These are phyloP conservation scores for Yponomeuta evonymella DNA, from an alignment of 2,888 invertebrate genomes.

Conservation along the genomic window DNA sequence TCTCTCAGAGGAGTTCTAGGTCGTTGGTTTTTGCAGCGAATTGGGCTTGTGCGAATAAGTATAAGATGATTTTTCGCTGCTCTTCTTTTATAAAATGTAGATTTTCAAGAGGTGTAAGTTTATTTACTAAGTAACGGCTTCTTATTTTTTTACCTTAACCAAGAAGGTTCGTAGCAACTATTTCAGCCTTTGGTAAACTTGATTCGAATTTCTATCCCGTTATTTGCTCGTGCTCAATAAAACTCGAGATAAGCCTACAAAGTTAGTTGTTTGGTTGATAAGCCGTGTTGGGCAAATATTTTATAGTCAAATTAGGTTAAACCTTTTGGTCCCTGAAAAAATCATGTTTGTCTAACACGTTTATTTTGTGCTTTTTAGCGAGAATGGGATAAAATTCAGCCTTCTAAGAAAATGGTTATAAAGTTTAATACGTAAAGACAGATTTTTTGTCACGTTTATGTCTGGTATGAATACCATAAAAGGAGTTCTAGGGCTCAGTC, in stretches of 20 bases:
- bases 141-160: background rate
- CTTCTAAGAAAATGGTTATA: background rate
- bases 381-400: background rate
- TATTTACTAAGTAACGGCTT: background rate
- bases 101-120: background rate
- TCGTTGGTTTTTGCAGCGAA: background rate
- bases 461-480: background rate
- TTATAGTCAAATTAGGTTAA: conserved; percentile 44
- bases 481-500: background rate
- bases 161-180: background rate
- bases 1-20: background rate
- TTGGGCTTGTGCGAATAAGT: background rate
- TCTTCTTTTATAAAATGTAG: no score
- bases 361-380: background rate
- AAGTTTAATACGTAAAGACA: background rate
- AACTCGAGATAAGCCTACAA: conserved; percentile 47
- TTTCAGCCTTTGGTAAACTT: conserved; percentile 11
- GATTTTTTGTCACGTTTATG: background rate
- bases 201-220: conserved; percentile 45
- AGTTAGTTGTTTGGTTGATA: conserved; percentile 43
- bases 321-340: conserved; percentile 34
- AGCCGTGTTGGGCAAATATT: conserved; percentile 41
- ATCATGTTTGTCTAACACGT: conserved; percentile 1
- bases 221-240: conserved; percentile 48
- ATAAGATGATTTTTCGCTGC: no score